Evolutionary conservation across 2,113 vertebrate species (phyloP).

Genomic region (Seriola dumerili): DNA sequence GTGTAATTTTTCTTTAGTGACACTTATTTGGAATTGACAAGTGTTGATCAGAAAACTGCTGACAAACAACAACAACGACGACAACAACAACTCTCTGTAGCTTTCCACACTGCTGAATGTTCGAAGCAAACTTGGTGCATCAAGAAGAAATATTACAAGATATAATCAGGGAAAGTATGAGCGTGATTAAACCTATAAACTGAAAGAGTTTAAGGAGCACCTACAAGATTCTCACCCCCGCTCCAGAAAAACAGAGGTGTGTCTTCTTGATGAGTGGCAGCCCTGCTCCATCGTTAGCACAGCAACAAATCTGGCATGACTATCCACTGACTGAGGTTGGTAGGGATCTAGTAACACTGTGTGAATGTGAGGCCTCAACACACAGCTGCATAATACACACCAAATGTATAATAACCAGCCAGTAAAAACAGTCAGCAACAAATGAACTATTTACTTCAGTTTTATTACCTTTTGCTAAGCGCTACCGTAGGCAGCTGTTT

Average conservation of each 20-base stretch:
- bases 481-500: not conserved
- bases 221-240: not conserved
- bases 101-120: not conserved
- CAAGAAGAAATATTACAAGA: not conserved
- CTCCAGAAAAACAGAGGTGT: not conserved
- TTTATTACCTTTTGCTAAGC: not conserved
- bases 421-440: not conserved
- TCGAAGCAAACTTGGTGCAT: constrained; percentile 7
- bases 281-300: not conserved
- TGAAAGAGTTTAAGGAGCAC: not conserved
- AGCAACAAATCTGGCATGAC: constrained; percentile 7
- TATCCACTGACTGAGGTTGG: constrained; percentile 26
- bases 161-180: constrained; percentile 6
- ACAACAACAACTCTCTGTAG: not conserved
- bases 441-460: not conserved
- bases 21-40: constrained; percentile 27
- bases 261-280: constrained; percentile 1
- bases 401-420: not conserved
- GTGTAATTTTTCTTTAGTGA: constrained; percentile 15
- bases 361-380: not conserved
- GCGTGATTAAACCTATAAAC: not conserved
- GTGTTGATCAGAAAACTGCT: constrained; percentile 25
- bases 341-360: not conserved
- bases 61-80: constrained; percentile 24
- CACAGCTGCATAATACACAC: not conserved